phyloP scores from a whole-genome alignment of 1,140 invertebrate genomes.

The Druon quercuslanigerum region DNA sequence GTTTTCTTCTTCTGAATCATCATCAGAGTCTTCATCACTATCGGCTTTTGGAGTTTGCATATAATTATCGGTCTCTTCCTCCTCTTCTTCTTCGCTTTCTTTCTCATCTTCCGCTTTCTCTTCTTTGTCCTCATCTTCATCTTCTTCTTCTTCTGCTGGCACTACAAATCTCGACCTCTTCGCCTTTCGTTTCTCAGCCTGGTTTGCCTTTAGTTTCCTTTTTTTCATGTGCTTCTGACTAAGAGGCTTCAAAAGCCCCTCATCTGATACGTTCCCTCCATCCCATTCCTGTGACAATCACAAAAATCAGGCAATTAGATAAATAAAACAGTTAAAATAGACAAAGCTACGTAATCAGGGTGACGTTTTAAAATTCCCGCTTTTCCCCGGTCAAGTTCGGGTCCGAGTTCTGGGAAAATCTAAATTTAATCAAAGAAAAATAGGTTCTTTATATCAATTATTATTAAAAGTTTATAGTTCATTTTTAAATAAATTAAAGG shows the following conservation, averaged over 20 bases:
- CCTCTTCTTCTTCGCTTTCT: constrained; percentile 69
- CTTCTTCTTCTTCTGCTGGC: constrained; percentile 44
- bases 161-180: constrained; percentile 51
- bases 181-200: constrained; percentile 42
- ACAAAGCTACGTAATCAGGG: too few relatives aligned
- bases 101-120: constrained; percentile 70
- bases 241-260: constrained; percentile 38
- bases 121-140: constrained; percentile 59
- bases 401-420: too few relatives aligned
- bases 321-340: background rate
- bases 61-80: constrained; percentile 77
- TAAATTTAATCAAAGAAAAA: too few relatives aligned
- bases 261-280: constrained; percentile 47
- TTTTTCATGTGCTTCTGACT: constrained; percentile 12
- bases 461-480: too few relatives aligned
- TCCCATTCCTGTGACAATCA: constrained; percentile 47
- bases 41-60: constrained; percentile 56
- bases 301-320: constrained; percentile 21
- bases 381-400: too few relatives aligned
- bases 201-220: constrained; percentile 30
- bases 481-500: too few relatives aligned
- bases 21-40: constrained; percentile 65
- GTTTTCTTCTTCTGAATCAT: constrained; percentile 59
- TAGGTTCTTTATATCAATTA: background rate
- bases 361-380: too few relatives aligned